A percentile compares a stretch with the other conserved stretches of the same genome.
Conservation (phyloP, 2,113 vertebrate genomes). For the Manacus vitellinus region DNA sequence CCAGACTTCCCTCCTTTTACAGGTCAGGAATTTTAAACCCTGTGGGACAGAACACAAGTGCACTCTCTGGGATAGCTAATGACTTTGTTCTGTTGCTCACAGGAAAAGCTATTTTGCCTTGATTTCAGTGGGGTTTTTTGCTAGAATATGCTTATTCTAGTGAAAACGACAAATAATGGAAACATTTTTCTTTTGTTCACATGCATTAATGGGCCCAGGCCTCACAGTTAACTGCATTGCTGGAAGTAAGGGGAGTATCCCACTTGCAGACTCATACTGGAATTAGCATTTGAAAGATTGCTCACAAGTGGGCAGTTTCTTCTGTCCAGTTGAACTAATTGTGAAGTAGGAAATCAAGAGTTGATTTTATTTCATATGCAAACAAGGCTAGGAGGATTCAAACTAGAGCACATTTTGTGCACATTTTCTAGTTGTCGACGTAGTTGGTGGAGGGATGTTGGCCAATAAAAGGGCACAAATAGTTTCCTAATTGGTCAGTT, state of each 20-base stretch:
- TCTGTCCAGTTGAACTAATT: background rate
- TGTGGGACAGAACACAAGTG: background rate
- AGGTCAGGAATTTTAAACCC: conserved; percentile 17
- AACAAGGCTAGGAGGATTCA: background rate
- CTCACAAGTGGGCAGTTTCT: background rate
- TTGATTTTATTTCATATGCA: background rate
- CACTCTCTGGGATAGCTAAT: background rate
- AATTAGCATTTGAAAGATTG: background rate
- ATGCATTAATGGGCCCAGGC: background rate
- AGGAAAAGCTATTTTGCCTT: background rate
- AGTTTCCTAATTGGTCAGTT: background rate
- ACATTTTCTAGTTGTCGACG: background rate
- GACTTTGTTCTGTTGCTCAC: background rate
- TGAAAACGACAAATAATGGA: background rate
- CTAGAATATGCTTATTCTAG: background rate
- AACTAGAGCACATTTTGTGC: background rate
- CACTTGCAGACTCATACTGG: background rate
- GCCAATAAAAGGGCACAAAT: background rate
- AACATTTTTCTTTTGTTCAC: background rate
- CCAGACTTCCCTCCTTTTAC: background rate
- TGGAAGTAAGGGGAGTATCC: background rate
- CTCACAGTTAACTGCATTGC: background rate
- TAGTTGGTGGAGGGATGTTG: background rate
- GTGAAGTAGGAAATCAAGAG: background rate
- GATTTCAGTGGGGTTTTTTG: background rate